phyloP scores from a whole-genome alignment of 1,140 invertebrate species.

The Drosophila melanica region DNA sequence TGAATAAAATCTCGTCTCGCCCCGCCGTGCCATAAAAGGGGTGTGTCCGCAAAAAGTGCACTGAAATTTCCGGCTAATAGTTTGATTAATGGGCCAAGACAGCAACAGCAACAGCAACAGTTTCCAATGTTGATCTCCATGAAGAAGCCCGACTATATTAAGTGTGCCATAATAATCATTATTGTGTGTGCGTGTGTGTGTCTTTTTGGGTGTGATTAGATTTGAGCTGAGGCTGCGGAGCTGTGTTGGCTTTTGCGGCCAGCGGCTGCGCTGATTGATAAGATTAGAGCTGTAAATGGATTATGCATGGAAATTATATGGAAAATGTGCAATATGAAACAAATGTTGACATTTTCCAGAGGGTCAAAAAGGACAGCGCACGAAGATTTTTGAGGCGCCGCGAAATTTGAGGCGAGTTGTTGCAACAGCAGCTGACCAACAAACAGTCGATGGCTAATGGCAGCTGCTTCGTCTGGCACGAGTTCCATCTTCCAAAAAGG shows the following conservation, averaged over 20 bases:
- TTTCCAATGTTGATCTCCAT: slow-evolving; percentile 1
- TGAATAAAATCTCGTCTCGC: slow-evolving; percentile 23
- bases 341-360: slow-evolving; percentile 70
- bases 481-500: background rate
- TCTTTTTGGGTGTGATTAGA: slow-evolving; percentile 24
- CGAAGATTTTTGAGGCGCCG: slow-evolving; percentile 4
- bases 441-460: background rate
- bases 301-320: slow-evolving; percentile 63
- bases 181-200: slow-evolving; percentile 29
- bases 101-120: slow-evolving; percentile 51
- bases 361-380: background rate
- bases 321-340: slow-evolving; percentile 71
- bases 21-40: slow-evolving; percentile 27
- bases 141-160: slow-evolving; percentile 16
- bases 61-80: slow-evolving; percentile 77
- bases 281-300: slow-evolving; percentile 67
- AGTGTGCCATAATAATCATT: slow-evolving; percentile 45
- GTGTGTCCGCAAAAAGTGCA: slow-evolving; percentile 53
- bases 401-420: slow-evolving; percentile 39
- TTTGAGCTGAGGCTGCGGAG: too few species aligned
- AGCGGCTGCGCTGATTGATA: slow-evolving; percentile 59
- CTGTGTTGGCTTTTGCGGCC: slow-evolving; percentile 1
- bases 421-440: slow-evolving; percentile 34
- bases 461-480: slow-evolving; percentile 32
- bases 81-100: slow-evolving; percentile 81